phyloP scores from a whole-genome alignment of 2,113 vertebrate species.

The Mobula birostris region DNA sequence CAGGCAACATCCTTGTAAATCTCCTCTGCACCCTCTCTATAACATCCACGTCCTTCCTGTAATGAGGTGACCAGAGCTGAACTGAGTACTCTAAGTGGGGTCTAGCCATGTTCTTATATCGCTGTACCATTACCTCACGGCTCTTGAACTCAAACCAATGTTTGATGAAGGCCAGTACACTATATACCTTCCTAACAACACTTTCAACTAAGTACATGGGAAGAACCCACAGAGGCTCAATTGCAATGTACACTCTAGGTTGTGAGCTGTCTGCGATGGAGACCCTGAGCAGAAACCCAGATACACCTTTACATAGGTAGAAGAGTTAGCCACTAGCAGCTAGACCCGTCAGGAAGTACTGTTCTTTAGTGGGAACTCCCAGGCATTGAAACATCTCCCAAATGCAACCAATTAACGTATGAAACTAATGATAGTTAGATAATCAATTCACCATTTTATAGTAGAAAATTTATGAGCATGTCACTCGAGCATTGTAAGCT shows the following conservation, averaged over 20 bases:
- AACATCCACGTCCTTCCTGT: no score
- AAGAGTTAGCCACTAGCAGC: not conserved
- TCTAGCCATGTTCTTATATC: no score
- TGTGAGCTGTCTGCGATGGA: not conserved
- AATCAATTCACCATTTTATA: not conserved
- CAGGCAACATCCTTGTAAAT: no score
- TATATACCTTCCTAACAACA: no score
- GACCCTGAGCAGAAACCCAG: not conserved
- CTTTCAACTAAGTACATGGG: not conserved
- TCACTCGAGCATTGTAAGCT: not conserved
- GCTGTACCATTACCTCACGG: no score
- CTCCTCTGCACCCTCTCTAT: no score
- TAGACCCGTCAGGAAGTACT: not conserved
- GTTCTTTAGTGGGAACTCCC: no score
- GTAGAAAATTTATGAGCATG: not conserved
- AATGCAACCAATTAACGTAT: not conserved
- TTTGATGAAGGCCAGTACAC: no score
- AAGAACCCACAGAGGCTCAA: not conserved
- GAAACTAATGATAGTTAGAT: not conserved
- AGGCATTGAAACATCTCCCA: not conserved
- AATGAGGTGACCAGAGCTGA: no score
- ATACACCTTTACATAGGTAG: not conserved
- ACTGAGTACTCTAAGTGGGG: no score
- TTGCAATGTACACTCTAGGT: no score
- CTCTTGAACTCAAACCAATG: no score